Evolutionary conservation across 2,113 vertebrate species (phyloP).

Genomic region (Stegostoma tigrinum): DNA sequence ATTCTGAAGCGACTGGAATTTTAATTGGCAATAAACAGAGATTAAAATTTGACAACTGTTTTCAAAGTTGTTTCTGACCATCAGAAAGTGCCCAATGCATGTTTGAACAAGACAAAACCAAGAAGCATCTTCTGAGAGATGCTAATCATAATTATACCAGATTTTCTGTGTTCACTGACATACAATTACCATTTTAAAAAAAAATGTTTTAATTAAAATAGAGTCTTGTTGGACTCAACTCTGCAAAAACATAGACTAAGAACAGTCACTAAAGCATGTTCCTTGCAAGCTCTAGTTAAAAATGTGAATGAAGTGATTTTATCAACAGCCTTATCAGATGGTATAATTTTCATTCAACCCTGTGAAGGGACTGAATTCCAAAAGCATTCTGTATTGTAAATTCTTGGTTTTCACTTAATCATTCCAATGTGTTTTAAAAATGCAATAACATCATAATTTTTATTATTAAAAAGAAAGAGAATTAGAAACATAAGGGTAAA

Average conservation of each 20-base stretch:
- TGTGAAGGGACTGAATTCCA: not conserved
- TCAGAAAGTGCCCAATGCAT: too few relatives aligned
- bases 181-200: not conserved
- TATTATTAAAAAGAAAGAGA: not conserved
- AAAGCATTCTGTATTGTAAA: not conserved
- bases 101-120: not conserved
- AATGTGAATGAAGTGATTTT: slow-evolving; percentile 13
- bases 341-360: slow-evolving; percentile 13
- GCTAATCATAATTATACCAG: not conserved
- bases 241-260: not conserved
- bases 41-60: not conserved
- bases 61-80: not conserved
- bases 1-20: slow-evolving; percentile 9
- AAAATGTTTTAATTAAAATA: not conserved
- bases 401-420: not conserved
- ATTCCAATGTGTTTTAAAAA: not conserved
- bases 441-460: not conserved
- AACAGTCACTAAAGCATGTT: not conserved
- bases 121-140: not conserved
- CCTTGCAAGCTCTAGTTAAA: not conserved
- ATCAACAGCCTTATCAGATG: not conserved
- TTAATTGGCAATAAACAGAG: slow-evolving; percentile 10
- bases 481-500: not conserved
- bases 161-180: not conserved
- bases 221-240: not conserved